Base-by-base conservation (phyloP, 2,888 invertebrate genomes). In the Trichogramma evanescens region DNA sequence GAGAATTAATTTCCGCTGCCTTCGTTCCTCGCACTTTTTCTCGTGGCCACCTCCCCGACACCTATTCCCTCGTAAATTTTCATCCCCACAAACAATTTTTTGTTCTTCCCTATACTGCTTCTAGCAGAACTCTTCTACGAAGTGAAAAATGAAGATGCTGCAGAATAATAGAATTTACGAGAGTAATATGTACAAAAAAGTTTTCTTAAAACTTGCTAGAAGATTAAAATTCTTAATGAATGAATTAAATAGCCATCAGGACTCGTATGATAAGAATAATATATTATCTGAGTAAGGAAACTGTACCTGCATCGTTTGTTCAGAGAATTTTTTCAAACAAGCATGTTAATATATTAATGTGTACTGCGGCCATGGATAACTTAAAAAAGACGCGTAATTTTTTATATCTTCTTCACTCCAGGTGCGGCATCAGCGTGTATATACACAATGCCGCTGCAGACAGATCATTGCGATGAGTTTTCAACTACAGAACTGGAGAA, bases 401-500 rank as follows among this genome's bases (percentile, higher is more conserved):
- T 61, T 61, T 57, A 57, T 54, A 48, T 57, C 54, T 61, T 50
- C 57, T 54, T 61, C 57, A 57, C 50, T 54, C 38, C 26, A 3
- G 3, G 26, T 26, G 26, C 2, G 61, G 50, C 10, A 45, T 40
- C 44, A 40, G 6, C 13, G 49, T 7, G 9, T 40, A 45, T 53
- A 41, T 6, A 54, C 10, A 61, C 58, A 61, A 61, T 61, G 42
- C 58, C 13, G 44, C 13, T 8, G 50, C 61, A 56, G 61, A 56
- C 61, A 50, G 61, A 61, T 61, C 61, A 45, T 38, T 46, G 46
- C 40, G 57, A 61, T 61, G 61, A 61, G 61, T 60, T 53, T 60
- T 53, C 53, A 26, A 26, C 26, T 46, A 46, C 46, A n/a, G 38
- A 49, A 10, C 13, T 46, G 38, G 53, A 7, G 10, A 40, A 46